Percentiles rank a stretch among this genome's conserved stretches.
phyloP scores from a whole-genome alignment of 2,888 invertebrate species.

The Ephialtes manifestator region DNA sequence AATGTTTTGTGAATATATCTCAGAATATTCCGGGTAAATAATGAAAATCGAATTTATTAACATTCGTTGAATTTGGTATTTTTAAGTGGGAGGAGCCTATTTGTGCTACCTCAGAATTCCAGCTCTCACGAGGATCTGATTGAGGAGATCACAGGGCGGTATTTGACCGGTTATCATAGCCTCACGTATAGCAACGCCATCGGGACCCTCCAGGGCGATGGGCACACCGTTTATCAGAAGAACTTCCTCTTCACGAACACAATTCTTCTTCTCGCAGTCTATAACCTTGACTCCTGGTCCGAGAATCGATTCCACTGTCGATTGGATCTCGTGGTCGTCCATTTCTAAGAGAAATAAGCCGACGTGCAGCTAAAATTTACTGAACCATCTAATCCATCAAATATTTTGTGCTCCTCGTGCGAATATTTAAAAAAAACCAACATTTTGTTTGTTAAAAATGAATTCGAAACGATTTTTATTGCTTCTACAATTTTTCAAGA shows the following conservation, averaged over 20 bases:
- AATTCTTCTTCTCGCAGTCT: slow-evolving; percentile 91
- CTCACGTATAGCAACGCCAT: slow-evolving; percentile 90
- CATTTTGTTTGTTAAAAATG: not conserved
- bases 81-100: slow-evolving; percentile 1
- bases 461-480: too few species aligned
- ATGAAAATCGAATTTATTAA: not conserved
- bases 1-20: not conserved
- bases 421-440: slow-evolving; percentile 35
- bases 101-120: slow-evolving; percentile 87
- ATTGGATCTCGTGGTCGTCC: slow-evolving; percentile 91
- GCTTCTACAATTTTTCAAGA: too few species aligned
- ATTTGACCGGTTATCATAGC: slow-evolving; percentile 90
- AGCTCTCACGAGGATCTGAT: slow-evolving; percentile 90
- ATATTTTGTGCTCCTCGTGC: slow-evolving; percentile 64
- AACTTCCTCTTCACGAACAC: slow-evolving; percentile 91
- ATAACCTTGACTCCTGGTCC: slow-evolving; percentile 91
- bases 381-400: not conserved
- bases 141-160: slow-evolving; percentile 91
- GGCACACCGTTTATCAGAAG: slow-evolving; percentile 91
- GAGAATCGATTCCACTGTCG: slow-evolving; percentile 91
- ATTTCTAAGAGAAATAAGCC: slow-evolving; percentile 83
- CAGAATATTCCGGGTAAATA: not conserved
- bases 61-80: not conserved
- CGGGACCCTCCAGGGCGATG: slow-evolving; percentile 89
- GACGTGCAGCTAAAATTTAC: slow-evolving; percentile 21